These are phyloP conservation scores for Zhengitettix transpicula DNA, from an alignment of 2,888 invertebrate genomes.

Conservation along the genomic window DNA sequence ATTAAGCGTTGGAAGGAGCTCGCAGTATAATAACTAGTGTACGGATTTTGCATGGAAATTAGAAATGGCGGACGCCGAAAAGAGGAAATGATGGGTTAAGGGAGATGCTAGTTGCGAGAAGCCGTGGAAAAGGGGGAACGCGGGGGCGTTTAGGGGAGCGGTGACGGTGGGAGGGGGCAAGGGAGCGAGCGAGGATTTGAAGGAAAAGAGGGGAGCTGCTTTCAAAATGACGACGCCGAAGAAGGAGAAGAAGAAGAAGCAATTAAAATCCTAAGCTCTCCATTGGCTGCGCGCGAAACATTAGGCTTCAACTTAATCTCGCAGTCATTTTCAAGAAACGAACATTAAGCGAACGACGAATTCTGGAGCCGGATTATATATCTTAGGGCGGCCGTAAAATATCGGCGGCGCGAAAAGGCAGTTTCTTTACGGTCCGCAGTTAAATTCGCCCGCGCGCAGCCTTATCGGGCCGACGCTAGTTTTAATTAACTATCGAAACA, in stretches of 20 bases:
- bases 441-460: no score
- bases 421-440: not conserved
- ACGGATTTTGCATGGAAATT: constrained; percentile 13
- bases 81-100: constrained; percentile 2
- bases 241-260: not conserved
- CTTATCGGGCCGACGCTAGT: no score
- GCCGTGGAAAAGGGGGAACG: not conserved
- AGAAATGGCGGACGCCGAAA: constrained; percentile 11
- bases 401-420: not conserved
- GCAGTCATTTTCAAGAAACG: not conserved
- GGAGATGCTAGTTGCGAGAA: not conserved
- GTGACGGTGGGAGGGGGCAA: not conserved
- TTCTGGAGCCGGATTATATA: not conserved
- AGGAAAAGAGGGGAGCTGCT: no score
- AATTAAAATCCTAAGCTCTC: not conserved
- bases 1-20: constrained; percentile 9
- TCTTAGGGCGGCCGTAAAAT: not conserved
- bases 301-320: not conserved
- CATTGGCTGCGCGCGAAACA: not conserved
- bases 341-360: not conserved
- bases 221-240: not conserved
- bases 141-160: not conserved
- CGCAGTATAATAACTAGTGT: constrained; percentile 4
- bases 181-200: no score
- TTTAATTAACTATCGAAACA: no score